These are phyloP conservation scores for Harpalus rubripes DNA, from an alignment of 2,888 invertebrate species.

Conservation along the genomic window DNA sequence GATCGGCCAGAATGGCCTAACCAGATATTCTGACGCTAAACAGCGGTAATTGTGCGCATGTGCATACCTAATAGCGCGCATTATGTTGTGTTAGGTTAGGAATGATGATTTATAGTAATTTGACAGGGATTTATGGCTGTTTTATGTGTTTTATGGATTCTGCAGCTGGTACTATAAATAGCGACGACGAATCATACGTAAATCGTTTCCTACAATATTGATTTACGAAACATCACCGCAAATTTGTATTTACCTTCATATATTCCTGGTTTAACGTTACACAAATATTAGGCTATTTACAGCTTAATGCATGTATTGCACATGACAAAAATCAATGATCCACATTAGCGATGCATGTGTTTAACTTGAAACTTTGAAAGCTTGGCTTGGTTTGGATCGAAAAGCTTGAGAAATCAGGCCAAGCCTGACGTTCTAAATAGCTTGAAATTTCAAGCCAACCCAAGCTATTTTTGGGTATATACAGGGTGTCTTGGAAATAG, in stretches of 20 bases:
- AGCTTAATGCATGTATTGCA: too few relatives aligned
- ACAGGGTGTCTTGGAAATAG: too few relatives aligned
- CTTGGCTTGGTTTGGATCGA: too few relatives aligned
- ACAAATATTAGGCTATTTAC: too few relatives aligned
- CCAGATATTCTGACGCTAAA: constrained; percentile 62
- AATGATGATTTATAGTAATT: constrained; percentile 45
- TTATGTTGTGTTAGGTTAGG: constrained; percentile 49
- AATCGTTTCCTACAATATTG: constrained; percentile 45
- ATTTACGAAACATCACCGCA: constrained; percentile 10
- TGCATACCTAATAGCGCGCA: constrained; percentile 32
- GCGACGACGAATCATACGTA: constrained; percentile 14
- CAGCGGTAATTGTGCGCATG: constrained; percentile 63
- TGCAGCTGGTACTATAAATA: constrained; percentile 49
- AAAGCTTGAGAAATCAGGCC: too few relatives aligned
- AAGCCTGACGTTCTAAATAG: too few relatives aligned
- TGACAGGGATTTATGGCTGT: constrained; percentile 39
- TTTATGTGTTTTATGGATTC: constrained; percentile 54
- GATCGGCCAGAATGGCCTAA: constrained; percentile 39
- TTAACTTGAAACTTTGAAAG: too few relatives aligned
- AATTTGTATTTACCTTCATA: neutral
- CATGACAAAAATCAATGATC: too few relatives aligned
- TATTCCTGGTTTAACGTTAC: neutral
- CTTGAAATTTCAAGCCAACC: too few relatives aligned
- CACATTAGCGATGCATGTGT: too few relatives aligned
- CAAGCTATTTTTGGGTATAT: too few relatives aligned